Base-by-base conservation (phyloP, 2,888 invertebrate genomes). In the Drosophila siamana region DNA sequence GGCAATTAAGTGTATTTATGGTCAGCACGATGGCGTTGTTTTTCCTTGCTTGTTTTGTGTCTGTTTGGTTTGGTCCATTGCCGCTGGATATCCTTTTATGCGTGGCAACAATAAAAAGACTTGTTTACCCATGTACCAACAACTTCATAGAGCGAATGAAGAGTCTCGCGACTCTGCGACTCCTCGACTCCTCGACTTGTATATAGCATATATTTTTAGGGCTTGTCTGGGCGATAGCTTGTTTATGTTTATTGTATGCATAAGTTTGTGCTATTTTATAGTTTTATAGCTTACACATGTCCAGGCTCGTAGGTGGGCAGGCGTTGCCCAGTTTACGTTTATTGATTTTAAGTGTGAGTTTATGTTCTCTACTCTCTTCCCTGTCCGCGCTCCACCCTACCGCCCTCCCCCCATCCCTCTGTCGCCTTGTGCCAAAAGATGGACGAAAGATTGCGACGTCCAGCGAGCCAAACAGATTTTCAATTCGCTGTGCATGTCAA, bases 321-420 rank as follows among this genome's bases (percentile, higher is more conserved):
- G 79, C 68, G 72, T 76, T 77, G 82, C 70, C 64, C 84, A 80
- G 76, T 78, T 77, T 78, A 72, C 80, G 80, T 80, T 85, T 86
- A 85, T 85, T 85, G 86, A 85, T 84, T 85, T 82, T 79, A 84
- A 82, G 86, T 86, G 86, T 86, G 81, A 86, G 83, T 80, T 85
- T 85, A 84, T 86, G 80, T 71, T 55, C 63, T 69, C 65, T 43
- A 33, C 60, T 41, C 13, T n/a, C 22, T 22, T n/a, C 19, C 30
- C 16, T 26, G n/a, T n/a, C n/a, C n/a, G n/a, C n/a, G n/a, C n/a
- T n/a, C n/a, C n/a, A n/a, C n/a, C n/a, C n/a, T n/a, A n/a, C n/a
- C n/a, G n/a, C n/a, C n/a, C n/a, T n/a, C n/a, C n/a, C n/a, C n/a
- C n/a, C n/a, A n/a, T n/a, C n/a, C n/a, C n/a, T n/a, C n/a, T n/a